phyloP scores from a whole-genome alignment of 1,140 invertebrate species.

The Drosophila varians region DNA sequence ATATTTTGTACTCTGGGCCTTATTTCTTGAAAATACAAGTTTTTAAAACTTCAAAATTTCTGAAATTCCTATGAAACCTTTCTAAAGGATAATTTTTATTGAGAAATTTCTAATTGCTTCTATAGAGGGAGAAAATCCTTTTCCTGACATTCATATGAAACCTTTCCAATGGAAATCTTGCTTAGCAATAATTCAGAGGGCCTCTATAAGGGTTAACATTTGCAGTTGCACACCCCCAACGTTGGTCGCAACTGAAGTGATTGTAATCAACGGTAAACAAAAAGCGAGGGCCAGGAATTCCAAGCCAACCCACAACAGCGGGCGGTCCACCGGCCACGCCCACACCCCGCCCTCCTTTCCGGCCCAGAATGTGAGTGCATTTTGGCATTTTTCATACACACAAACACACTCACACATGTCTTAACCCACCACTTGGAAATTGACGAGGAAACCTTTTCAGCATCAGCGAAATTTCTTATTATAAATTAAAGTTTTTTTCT shows the following conservation, averaged over 20 bases:
- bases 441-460: slow-evolving; percentile 55
- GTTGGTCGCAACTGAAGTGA: slow-evolving; percentile 49
- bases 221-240: slow-evolving; percentile 60
- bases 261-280: slow-evolving; percentile 71
- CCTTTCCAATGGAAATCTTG: too few relatives aligned
- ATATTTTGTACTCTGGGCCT: too few relatives aligned
- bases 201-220: slow-evolving; percentile 45
- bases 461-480: slow-evolving; percentile 51
- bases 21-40: too few relatives aligned
- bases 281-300: slow-evolving; percentile 43
- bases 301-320: slow-evolving; percentile 42
- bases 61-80: too few relatives aligned
- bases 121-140: too few relatives aligned
- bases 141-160: too few relatives aligned
- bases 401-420: slow-evolving; percentile 18
- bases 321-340: slow-evolving; percentile 65
- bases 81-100: too few relatives aligned
- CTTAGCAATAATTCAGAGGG: too few relatives aligned
- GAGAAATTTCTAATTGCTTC: too few relatives aligned
- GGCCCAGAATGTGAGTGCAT: slow-evolving; percentile 40
- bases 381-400: not conserved
- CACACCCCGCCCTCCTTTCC: slow-evolving; percentile 26
- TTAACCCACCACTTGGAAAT: slow-evolving; percentile 28
- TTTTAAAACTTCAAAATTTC: too few relatives aligned
- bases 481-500: slow-evolving; percentile 21